Base-by-base conservation (phyloP, 2,888 invertebrate species). In the Psylliodes chrysocephalus region DNA sequence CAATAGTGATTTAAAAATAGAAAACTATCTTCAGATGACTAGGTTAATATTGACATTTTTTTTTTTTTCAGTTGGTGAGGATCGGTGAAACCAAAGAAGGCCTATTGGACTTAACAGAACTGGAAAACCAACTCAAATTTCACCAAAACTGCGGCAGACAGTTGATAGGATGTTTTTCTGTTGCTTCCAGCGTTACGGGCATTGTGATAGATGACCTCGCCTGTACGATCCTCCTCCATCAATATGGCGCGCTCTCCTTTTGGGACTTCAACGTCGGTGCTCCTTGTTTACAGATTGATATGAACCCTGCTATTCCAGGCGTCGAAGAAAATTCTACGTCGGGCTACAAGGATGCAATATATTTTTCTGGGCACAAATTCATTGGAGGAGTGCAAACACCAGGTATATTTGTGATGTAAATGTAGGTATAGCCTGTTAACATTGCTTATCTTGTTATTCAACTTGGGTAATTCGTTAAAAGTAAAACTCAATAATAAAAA, bases 241-340 rank as follows among this genome's bases (percentile, higher is more conserved):
- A 88, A 77, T 91, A 93, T 77, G 91, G 91, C 6, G 95, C 94
- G 0, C 85, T 92, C 70, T 89, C 94, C 2, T 90, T 96, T 77
- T 96, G 95, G 95, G 95, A 96, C 81, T 95, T 92, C 78, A 94
- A 94, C 5, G 86, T 93, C 2, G 92, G 94, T 2, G 92, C 91
- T 63, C 93, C 95, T 0, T 92, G 91, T 75, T 86, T 91, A 0
- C 84, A 87, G 14, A 88, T 95, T 60, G 91, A 94, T 74, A 93
- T 95, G 92, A 95, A 96, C 78, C 94, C 95, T 0, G 85, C 89
- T 8, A 82, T 89, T 25, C 85, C 88, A 2, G 91, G 91, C 30
- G 89, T 90, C 1, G 89, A 90, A 63, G 89, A 89, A 68, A 86
- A 83, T 51, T 63, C 25, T 25, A 18, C 42, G 3, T 80, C 87